Base-by-base conservation (phyloP, 2,888 invertebrate genomes). In the Geotrupes spiniger region DNA sequence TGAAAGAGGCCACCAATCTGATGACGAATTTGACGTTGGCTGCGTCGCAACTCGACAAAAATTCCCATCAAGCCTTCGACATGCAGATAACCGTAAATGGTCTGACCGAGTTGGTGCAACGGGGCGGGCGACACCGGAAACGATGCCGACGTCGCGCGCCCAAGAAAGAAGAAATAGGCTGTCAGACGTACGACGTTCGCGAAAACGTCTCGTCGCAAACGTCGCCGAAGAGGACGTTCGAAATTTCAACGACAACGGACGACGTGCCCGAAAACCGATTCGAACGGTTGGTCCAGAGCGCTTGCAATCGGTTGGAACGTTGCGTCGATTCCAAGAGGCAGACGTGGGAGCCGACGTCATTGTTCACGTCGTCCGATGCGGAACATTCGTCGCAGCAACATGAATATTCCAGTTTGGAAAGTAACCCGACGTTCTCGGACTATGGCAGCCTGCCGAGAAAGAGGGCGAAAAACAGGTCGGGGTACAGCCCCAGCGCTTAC, bases 401-500 rank as follows among this genome's bases (percentile, higher is more conserved):
- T 8, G 69, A 69, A 49, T 68, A 69, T 56, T 65, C 66, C 3
- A 71, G 72, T 57, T 56, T 71, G 40, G 71, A 71, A 40, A 70
- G 70, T 46, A 65, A 65, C 44, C 57, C 59, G 1, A 65, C 69
- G 2, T 69, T 60, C 58, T 74, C 73, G 1, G 74, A 73, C 57
- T 74, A 73, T 51, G 73, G 73, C 0, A 73, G 72, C 52, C 64
- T 73, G 33, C 69, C 72, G 0, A 58, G 69, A 46, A 60, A 63
- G 36, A 60, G 60, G 5, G 53, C 55, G 15, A 59, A 56, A 9
- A 56, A 62, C 28, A 51, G 59, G 5, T 59, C 66, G 3, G 61
- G 62, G 27, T 68, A 66, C 38, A 73, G 69, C 58, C 82, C 82
- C 1, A 81, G 78, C 44, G 76, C 78, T 51, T 82, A 80, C 69